Percentiles rank a stretch among this genome's conserved stretches.
Evolutionary conservation across 1,140 invertebrate species (phyloP).

Genomic region (Rhopalosiphum maidis): DNA sequence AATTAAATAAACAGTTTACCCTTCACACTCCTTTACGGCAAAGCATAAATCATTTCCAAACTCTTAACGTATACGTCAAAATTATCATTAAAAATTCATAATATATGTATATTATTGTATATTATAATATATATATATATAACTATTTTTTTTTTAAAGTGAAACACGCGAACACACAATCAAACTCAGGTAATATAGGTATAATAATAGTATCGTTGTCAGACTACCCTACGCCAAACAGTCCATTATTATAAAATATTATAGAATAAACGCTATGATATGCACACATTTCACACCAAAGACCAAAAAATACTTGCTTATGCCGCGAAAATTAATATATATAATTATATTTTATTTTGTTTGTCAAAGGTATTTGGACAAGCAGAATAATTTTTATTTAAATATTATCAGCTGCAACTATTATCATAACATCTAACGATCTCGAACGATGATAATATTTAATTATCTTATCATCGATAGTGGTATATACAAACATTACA

Average conservation of each 20-base stretch:
- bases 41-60: background rate
- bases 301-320: background rate
- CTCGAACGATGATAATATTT: background rate
- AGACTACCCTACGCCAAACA: background rate
- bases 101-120: background rate
- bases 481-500: background rate
- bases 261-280: background rate
- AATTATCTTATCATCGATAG: background rate
- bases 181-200: background rate
- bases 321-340: background rate
- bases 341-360: background rate
- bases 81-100: background rate
- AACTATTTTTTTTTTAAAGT: background rate
- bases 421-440: background rate
- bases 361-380: background rate
- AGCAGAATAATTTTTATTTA: background rate
- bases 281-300: background rate
- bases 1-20: background rate
- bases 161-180: background rate
- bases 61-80: background rate
- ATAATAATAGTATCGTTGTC: background rate
- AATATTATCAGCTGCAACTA: background rate
- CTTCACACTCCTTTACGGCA: background rate
- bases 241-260: background rate
- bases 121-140: background rate